Conservation (phyloP, 2,888 invertebrate species). For the Lasioglossum malachurum region DNA sequence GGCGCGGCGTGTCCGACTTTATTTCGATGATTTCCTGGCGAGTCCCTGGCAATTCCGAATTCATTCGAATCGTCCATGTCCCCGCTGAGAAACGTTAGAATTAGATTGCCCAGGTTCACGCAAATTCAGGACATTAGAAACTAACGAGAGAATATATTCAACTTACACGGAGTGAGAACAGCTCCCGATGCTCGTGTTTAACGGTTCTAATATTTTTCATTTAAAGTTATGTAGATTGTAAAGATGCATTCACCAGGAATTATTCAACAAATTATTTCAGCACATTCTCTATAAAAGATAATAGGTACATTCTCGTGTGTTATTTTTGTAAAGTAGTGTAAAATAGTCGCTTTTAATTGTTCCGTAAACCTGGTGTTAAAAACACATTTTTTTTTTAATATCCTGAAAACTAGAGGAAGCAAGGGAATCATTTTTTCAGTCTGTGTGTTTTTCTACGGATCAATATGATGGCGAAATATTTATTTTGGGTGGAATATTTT, state of each 20-base stretch:
- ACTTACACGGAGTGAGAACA: background rate
- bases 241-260: too few relatives aligned
- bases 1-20: background rate
- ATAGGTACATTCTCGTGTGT: too few relatives aligned
- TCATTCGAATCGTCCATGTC: background rate
- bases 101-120: background rate
- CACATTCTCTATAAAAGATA: too few relatives aligned
- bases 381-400: background rate
- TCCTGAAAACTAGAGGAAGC: background rate
- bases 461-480: too few relatives aligned
- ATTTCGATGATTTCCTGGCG: constrained; percentile 3
- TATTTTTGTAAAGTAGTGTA: too few relatives aligned
- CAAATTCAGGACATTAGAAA: background rate
- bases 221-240: too few relatives aligned
- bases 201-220: too few relatives aligned
- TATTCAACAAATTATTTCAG: too few relatives aligned
- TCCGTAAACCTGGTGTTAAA: background rate
- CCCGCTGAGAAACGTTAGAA: background rate
- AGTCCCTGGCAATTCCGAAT: background rate
- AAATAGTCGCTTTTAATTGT: too few relatives aligned
- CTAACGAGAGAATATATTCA: background rate
- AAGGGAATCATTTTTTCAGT: background rate
- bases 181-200: background rate
- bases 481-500: background rate
- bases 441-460: too few relatives aligned